Percentiles rank a stretch among this genome's conserved stretches.
Evolutionary conservation across 2,797 vertebrate species (phyloP).

Genomic region (Eutrigla gurnardus): DNA sequence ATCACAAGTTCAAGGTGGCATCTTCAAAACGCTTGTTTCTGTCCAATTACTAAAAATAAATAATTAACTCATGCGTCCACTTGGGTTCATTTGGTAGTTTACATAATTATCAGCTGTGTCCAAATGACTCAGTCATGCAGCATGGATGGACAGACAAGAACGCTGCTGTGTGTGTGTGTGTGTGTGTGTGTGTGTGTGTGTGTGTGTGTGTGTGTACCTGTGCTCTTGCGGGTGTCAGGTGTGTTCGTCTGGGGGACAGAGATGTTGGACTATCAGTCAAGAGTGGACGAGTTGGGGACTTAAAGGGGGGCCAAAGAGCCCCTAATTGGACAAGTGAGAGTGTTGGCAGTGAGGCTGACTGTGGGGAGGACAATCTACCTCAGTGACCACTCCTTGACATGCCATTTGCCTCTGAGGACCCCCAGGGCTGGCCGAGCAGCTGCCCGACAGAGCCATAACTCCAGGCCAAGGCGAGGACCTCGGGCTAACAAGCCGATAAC

Average conservation of each 20-base stretch:
- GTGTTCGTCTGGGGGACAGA: slow-evolving; percentile 58
- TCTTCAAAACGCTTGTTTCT: not conserved
- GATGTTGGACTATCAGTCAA: slow-evolving; percentile 67
- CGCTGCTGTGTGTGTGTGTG: too few relatives aligned
- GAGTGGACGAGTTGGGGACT: slow-evolving; percentile 56
- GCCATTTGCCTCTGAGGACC: slow-evolving; percentile 82
- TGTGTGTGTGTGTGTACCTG: slow-evolving; percentile 51
- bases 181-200: slow-evolving; percentile 25
- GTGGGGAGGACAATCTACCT: slow-evolving; percentile 67
- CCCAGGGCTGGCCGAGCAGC: slow-evolving; percentile 78
- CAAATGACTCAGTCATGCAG: too few relatives aligned
- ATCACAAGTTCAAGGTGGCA: not conserved
- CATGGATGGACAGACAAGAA: too few relatives aligned
- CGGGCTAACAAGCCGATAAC: slow-evolving; percentile 76
- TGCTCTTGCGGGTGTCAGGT: slow-evolving; percentile 64
- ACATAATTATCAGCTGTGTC: too few relatives aligned
- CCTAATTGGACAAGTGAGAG: slow-evolving; percentile 83
- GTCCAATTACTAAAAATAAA: not conserved
- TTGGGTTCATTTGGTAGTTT: not conserved
- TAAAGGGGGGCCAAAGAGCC: slow-evolving; percentile 74
- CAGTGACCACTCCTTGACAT: slow-evolving; percentile 84
- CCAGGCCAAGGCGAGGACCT: slow-evolving; percentile 73
- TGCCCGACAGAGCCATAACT: slow-evolving; percentile 80
- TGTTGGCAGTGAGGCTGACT: slow-evolving; percentile 56
- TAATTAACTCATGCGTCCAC: not conserved